A percentile compares a stretch with the other conserved stretches of the same genome.
phyloP scores from a whole-genome alignment of 2,797 vertebrate species.

The Coregonus suidteri region DNA sequence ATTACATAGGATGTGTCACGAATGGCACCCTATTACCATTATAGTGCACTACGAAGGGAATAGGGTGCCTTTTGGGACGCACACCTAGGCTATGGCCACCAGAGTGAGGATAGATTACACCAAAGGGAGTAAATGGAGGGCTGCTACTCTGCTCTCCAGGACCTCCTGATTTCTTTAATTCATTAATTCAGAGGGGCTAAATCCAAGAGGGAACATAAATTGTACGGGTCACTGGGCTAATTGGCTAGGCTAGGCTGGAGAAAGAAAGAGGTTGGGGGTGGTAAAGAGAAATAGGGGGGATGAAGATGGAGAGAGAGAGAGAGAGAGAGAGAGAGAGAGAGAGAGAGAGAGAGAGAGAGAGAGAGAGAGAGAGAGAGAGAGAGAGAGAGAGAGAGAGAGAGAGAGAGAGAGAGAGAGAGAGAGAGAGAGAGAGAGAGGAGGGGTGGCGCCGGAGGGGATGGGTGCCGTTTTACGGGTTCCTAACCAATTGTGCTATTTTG shows the following conservation, averaged over 20 bases:
- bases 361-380: conserved; percentile 13
- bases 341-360: conserved; percentile 21
- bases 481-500: no score
- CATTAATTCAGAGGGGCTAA: conserved; percentile 34
- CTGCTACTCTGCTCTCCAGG: conserved; percentile 37
- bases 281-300: no score
- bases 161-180: conserved; percentile 21
- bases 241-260: conserved; percentile 25
- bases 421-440: neutral
- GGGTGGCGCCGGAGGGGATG: neutral
- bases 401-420: neutral
- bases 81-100: neutral
- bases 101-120: conserved; percentile 49
- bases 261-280: neutral
- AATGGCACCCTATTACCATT: neutral
- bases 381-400: conserved; percentile 17
- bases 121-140: conserved; percentile 32
- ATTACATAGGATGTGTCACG: conserved; percentile 27
- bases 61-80: neutral
- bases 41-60: neutral
- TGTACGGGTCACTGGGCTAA: conserved; percentile 49
- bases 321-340: neutral
- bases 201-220: conserved; percentile 27
- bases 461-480: no score
- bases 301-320: neutral